Conservation (phyloP, 2,888 invertebrate species). For the Scaptomyza polygonia region DNA sequence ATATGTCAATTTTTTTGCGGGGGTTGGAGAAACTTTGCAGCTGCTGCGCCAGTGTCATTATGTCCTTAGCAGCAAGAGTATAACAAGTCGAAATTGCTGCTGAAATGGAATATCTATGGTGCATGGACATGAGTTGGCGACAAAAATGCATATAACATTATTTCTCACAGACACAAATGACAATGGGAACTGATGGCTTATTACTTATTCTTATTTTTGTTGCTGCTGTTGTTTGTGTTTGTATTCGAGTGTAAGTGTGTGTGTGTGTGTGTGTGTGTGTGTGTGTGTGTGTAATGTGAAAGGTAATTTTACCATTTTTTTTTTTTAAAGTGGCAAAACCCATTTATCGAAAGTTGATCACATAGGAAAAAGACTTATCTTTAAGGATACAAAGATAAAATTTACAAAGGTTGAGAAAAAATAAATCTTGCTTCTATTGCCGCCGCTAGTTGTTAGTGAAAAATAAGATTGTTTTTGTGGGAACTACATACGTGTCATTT, state of each 20-base stretch:
- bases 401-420: no score
- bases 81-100: conserved; percentile 62
- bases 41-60: conserved; percentile 48
- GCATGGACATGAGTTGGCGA: conserved; percentile 73
- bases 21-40: not conserved
- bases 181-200: conserved; percentile 61
- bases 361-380: no score
- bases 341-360: no score
- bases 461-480: no score
- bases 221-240: conserved; percentile 3
- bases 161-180: conserved; percentile 56
- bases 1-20: conserved; percentile 6
- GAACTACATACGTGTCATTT: no score
- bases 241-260: conserved; percentile 16
- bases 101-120: conserved; percentile 72
- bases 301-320: not conserved
- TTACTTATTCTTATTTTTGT: not conserved
- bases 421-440: no score
- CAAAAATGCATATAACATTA: conserved; percentile 48
- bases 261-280: conserved; percentile 20
- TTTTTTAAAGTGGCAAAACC: no score
- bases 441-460: no score
- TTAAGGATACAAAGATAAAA: no score
- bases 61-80: conserved; percentile 48
- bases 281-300: conserved; percentile 53